Evolutionary conservation across 2,797 vertebrate genomes (phyloP), one percentile per base, ranked within the genome.

Genomic region (Myiothlypis coronata): DNA sequence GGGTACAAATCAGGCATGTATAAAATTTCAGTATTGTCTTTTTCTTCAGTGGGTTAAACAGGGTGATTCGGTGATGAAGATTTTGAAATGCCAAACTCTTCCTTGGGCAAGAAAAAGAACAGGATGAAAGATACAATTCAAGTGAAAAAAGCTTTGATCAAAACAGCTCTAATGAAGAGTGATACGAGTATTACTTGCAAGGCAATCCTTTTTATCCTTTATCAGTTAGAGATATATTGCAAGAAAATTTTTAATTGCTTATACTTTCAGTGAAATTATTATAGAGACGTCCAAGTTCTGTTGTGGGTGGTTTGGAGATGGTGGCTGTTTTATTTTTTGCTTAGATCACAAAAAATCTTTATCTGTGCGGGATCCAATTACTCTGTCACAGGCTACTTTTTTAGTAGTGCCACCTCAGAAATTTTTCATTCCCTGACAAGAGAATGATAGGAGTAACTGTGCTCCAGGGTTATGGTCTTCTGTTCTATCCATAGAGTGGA

Each of bases 291-390:
- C 71, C 57, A 35, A 77, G 72, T 89, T 93, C 57, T 71, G 41
- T 83, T 46, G 44, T 68, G 77, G 61, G 17, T 43, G 28, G 9
- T 60, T 92, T 81, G 63, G 34, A 78, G 78, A 64, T 68, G 34
- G 64, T 92, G 34, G 70, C 83, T 71, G 17, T 86, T 96, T 84
- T 30, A 43, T 71, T 85, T 92, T 61, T 90, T 89, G 57, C 87
- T 94, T 83, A 96, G 86, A 93, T 90, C 53, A 18, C 74, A 71
- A 77, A 76, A 94, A 90, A 46, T 53, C 20, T 79, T 79, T 60
- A 39, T 94, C 87, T 91, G 24, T 92, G 65, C 35, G 79, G 74
- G 26, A 76, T 92, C 87, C 46, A 94, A 37, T 94, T 89, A 89
- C 43, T 78, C n/a, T 75, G 44, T 67, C 4, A 2, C 47, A 76